A percentile compares a stretch with the other conserved stretches of the same genome.
phyloP scores from a whole-genome alignment of 1,140 invertebrate genomes.

The Anastrepha obliqua region DNA sequence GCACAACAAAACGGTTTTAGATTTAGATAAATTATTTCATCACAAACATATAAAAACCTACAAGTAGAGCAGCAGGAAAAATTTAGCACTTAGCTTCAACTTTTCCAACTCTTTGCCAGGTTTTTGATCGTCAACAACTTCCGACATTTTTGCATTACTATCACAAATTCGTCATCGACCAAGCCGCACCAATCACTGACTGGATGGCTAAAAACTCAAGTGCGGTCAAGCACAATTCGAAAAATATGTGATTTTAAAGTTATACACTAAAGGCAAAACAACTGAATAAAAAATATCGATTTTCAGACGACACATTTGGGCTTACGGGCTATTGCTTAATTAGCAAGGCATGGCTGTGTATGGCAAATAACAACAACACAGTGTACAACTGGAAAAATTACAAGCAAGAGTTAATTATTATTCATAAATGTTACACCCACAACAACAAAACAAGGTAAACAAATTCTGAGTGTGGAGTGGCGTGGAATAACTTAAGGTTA shows the following conservation, averaged over 20 bases:
- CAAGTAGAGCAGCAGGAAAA: constrained; percentile 4
- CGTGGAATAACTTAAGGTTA: background rate
- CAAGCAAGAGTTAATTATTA: constrained; percentile 32
- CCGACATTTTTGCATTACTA: constrained; percentile 50
- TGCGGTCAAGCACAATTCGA: constrained; percentile 7
- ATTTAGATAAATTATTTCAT: too few relatives aligned
- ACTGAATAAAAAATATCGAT: constrained; percentile 24
- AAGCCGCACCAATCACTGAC: constrained; percentile 44
- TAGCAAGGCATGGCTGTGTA: constrained; percentile 27
- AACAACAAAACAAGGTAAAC: constrained; percentile 23
- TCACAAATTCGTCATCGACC: constrained; percentile 46
- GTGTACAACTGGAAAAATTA: constrained; percentile 11
- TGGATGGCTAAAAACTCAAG: constrained; percentile 13
- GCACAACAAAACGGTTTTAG: background rate
- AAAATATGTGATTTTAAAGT: constrained; percentile 45
- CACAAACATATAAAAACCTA: background rate
- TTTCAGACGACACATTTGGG: constrained; percentile 31
- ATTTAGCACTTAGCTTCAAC: constrained; percentile 17
- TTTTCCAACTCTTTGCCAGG: constrained; percentile 20
- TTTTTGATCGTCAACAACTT: constrained; percentile 17
- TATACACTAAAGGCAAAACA: background rate
- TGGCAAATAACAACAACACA: constrained; percentile 37
- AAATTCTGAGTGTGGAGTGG: constrained; percentile 24
- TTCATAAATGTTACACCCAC: constrained; percentile 20
- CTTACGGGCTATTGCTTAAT: constrained; percentile 29